Conservation (phyloP, 1,140 invertebrate species). For the Penaeus indicus region DNA sequence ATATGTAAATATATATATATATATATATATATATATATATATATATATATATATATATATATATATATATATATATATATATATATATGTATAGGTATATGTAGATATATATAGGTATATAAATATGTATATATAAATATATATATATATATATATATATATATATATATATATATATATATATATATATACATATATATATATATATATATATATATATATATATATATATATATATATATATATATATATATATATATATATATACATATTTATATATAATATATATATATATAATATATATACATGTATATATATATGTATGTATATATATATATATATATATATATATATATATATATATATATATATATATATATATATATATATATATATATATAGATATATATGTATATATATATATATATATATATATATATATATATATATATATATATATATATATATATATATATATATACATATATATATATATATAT, state of each 20-base stretch:
- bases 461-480: conserved; percentile 46
- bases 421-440: conserved; percentile 50
- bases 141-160: neutral
- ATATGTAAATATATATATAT: neutral
- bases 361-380: neutral
- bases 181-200: neutral
- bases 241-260: too few relatives aligned
- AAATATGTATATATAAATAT: neutral
- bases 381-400: neutral
- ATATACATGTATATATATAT: too few relatives aligned
- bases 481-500: conserved; percentile 43
- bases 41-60: neutral
- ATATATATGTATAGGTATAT: neutral
- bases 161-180: neutral
- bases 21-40: neutral
- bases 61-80: conserved; percentile 8
- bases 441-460: conserved; percentile 48
- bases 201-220: neutral
- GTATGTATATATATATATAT: neutral
- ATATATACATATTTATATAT: too few relatives aligned
- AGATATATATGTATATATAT: conserved; percentile 26
- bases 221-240: neutral
- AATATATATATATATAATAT: too few relatives aligned
- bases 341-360: neutral
- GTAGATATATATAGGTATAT: neutral